These are phyloP conservation scores for Platyrinchus mystaceus DNA, from an alignment of 2,797 vertebrate species.

Conservation along the genomic window DNA sequence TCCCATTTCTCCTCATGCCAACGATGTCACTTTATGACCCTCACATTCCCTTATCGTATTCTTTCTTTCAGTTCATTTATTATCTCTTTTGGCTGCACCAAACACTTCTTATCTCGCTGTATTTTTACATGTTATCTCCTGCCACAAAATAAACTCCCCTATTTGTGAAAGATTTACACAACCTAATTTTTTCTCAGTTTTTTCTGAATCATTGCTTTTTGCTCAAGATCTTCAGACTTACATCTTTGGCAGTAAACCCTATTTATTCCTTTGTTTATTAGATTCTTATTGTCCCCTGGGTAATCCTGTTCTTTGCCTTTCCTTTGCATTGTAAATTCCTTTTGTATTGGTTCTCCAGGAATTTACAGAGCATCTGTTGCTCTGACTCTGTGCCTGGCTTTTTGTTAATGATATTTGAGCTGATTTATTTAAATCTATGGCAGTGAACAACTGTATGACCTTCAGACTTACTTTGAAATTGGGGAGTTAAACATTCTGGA, in stretches of 20 bases:
- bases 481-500: neutral
- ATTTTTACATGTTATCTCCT: neutral
- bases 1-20: neutral
- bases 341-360: neutral
- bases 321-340: neutral
- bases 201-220: neutral
- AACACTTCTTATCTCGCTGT: neutral
- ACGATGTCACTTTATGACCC: neutral
- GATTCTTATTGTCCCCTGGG: neutral
- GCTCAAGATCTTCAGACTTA: neutral
- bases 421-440: neutral
- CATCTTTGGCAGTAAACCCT: neutral
- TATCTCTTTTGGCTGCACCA: neutral
- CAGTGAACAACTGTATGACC: neutral
- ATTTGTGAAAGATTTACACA: neutral
- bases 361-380: slow-evolving; percentile 11
- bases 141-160: neutral
- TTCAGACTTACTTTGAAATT: slow-evolving; percentile 8
- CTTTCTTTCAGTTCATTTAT: neutral
- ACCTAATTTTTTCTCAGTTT: neutral
- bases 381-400: neutral
- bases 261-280: neutral
- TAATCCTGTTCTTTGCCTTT: slow-evolving; percentile 3
- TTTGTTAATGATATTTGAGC: neutral
- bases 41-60: neutral